Evolutionary conservation across 2,113 vertebrate species (phyloP).

Genomic region (Ginglymostoma cirratum): DNA sequence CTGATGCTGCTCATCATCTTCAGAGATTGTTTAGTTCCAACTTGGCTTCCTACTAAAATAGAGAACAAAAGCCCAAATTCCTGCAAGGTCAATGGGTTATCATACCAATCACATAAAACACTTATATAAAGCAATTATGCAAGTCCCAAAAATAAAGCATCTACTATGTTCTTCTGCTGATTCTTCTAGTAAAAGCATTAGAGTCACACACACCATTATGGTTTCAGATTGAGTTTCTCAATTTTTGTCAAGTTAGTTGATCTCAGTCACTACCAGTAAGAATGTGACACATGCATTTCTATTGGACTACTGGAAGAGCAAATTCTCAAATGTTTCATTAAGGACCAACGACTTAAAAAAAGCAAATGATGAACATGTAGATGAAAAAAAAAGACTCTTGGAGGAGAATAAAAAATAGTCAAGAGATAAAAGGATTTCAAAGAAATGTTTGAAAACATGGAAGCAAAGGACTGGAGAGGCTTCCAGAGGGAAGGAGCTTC

Average conservation of each 20-base stretch:
- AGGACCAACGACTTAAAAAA: background rate
- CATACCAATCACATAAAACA: background rate
- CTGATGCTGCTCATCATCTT: background rate
- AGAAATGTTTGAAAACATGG: background rate
- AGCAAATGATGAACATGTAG: background rate
- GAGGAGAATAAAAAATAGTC: too few relatives aligned
- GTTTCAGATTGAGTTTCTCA: background rate
- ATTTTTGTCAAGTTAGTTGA: background rate
- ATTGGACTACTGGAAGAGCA: background rate
- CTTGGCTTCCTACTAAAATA: background rate
- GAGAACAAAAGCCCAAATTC: background rate
- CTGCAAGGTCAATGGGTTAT: background rate
- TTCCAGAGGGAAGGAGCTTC: background rate
- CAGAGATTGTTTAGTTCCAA: background rate
- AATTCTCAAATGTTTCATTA: background rate
- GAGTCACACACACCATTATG: background rate
- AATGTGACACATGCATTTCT: background rate
- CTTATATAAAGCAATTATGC: background rate
- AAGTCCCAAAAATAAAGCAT: background rate
- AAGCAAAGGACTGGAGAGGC: background rate
- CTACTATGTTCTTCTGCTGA: background rate
- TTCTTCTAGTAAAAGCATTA: background rate
- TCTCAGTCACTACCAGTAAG: background rate
- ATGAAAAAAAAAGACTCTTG: background rate
- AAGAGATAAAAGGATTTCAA: background rate